phyloP scores from a whole-genome alignment of 2,888 invertebrate genomes.

The Hydrotaea diabolus region DNA sequence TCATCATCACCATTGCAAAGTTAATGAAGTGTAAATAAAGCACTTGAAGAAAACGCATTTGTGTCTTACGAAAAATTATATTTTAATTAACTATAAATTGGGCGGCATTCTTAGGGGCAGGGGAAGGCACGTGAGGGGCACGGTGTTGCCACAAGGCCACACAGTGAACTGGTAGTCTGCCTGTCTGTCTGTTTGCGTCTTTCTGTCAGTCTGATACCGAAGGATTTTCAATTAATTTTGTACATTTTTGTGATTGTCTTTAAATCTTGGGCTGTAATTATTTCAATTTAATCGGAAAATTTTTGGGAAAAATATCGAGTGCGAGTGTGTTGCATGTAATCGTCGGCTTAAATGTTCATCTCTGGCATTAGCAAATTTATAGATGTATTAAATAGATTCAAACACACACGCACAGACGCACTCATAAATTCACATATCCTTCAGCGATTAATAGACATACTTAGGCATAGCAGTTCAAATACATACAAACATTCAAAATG shows the following conservation, averaged over 20 bases:
- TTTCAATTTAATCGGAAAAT: too few relatives aligned
- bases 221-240: too few relatives aligned
- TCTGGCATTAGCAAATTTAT: constrained; percentile 8
- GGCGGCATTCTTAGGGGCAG: too few relatives aligned
- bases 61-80: constrained; percentile 22
- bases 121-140: too few relatives aligned
- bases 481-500: not conserved
- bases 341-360: not conserved
- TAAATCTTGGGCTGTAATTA: too few relatives aligned
- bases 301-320: not conserved
- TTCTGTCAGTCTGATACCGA: too few relatives aligned
- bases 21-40: constrained; percentile 45
- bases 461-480: not conserved
- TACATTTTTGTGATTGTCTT: too few relatives aligned
- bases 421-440: not conserved
- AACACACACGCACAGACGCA: not conserved
- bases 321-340: not conserved
- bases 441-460: not conserved
- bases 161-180: too few relatives aligned
- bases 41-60: constrained; percentile 20
- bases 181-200: too few relatives aligned
- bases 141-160: too few relatives aligned
- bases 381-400: not conserved
- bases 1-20: constrained; percentile 21
- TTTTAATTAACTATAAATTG: constrained; percentile 35